phyloP scores from a whole-genome alignment of 2,888 invertebrate species.

The Cheilosia soror region DNA sequence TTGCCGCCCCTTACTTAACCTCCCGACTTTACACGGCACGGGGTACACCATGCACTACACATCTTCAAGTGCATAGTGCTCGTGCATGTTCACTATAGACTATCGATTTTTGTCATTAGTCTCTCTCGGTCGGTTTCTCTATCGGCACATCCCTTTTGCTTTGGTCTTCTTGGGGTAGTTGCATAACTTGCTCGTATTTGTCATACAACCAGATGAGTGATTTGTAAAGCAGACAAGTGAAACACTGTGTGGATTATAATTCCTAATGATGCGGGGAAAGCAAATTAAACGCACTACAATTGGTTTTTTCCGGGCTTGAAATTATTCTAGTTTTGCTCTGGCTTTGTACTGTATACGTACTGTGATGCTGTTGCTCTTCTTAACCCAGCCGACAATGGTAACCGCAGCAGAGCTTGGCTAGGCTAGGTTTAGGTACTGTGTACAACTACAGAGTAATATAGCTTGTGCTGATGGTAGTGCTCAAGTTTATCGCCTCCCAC shows the following conservation, averaged over 20 bases:
- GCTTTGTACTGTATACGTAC: neutral
- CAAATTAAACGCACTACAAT: slow-evolving; percentile 83
- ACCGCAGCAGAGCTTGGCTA: slow-evolving; percentile 38
- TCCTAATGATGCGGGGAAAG: slow-evolving; percentile 74
- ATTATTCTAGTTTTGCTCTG: slow-evolving; percentile 63
- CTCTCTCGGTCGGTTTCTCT: neutral
- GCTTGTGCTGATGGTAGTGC: slow-evolving; percentile 25
- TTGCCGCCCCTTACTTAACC: slow-evolving; percentile 64
- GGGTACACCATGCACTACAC: neutral
- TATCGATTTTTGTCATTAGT: slow-evolving; percentile 62
- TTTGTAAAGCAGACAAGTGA: slow-evolving; percentile 70
- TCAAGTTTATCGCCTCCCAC: slow-evolving; percentile 66
- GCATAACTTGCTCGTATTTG: slow-evolving; percentile 38
- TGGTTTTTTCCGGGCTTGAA: slow-evolving; percentile 83
- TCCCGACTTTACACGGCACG: slow-evolving; percentile 61
- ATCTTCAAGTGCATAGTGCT: slow-evolving; percentile 57
- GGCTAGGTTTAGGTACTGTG: slow-evolving; percentile 36
- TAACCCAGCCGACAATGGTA: slow-evolving; percentile 61
- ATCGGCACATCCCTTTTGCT: neutral
- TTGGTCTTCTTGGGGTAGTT: slow-evolving; percentile 14
- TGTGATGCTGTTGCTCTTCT: slow-evolving; percentile 26
- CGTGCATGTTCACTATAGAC: slow-evolving; percentile 40
- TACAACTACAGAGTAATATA: slow-evolving; percentile 8
- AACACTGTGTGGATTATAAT: slow-evolving; percentile 69
- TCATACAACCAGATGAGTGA: slow-evolving; percentile 34